phyloP scores from a whole-genome alignment of 2,797 vertebrate genomes.

The Taenioides sp. region DNA sequence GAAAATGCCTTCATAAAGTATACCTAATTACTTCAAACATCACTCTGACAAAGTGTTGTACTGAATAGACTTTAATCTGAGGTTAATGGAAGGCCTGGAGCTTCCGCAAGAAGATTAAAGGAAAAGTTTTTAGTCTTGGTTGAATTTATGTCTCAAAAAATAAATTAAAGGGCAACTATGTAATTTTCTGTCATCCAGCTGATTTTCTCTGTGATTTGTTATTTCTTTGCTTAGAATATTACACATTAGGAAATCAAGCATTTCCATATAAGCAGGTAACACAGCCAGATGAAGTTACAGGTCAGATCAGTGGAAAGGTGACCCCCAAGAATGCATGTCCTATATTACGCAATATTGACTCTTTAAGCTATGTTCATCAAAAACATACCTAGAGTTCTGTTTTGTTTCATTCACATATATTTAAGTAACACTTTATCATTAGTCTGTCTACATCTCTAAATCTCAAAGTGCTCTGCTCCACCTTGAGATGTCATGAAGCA shows the following conservation, averaged over 20 bases:
- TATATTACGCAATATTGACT: too few species aligned
- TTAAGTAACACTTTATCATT: too few species aligned
- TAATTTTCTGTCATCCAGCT: not conserved
- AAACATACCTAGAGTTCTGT: too few species aligned
- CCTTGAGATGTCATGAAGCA: too few species aligned
- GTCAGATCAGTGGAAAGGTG: not conserved
- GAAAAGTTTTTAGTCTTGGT: not conserved
- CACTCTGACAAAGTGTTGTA: not conserved
- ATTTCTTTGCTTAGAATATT: not conserved
- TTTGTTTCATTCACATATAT: too few species aligned
- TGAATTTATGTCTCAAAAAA: not conserved
- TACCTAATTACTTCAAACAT: not conserved
- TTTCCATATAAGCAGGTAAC: not conserved
- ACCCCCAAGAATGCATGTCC: not conserved
- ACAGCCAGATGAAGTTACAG: not conserved
- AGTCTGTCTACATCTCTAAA: too few species aligned
- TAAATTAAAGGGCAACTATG: not conserved
- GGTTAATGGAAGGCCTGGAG: not conserved
- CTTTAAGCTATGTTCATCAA: too few species aligned
- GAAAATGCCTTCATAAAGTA: not conserved
- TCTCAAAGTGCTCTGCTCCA: too few species aligned
- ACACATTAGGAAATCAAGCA: not conserved
- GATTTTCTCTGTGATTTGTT: too few species aligned
- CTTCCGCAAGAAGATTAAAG: not conserved
- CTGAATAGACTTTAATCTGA: not conserved